Percentiles rank a stretch among this genome's conserved stretches.
phyloP scores from a whole-genome alignment of 2,797 vertebrate genomes.

The Decapterus maruadsi region DNA sequence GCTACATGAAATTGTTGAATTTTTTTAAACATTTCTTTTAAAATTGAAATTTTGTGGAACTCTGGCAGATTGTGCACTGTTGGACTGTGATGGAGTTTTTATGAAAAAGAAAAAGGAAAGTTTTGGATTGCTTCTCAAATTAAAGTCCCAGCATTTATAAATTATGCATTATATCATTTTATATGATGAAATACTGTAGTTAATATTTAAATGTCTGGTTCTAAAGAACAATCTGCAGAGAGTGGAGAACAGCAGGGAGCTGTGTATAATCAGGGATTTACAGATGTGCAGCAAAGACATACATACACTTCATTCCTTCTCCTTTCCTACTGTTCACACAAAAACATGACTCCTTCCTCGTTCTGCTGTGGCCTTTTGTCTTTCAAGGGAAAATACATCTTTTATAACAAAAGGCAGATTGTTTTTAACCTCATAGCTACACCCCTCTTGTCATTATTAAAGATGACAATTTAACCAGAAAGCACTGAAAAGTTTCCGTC shows the following conservation, averaged over 20 bases:
- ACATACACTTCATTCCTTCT: not conserved
- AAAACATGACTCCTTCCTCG: not conserved
- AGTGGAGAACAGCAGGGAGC: conserved; percentile 1
- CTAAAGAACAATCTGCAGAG: not conserved
- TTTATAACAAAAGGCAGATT: not conserved
- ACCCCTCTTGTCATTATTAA: not conserved
- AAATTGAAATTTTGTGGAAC: not conserved
- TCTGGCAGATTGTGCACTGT: not conserved
- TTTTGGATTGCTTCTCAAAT: not conserved
- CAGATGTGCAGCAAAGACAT: conserved; percentile 3
- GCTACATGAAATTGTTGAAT: not conserved
- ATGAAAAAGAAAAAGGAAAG: not conserved
- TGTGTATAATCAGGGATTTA: conserved; percentile 56
- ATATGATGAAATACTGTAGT: not conserved
- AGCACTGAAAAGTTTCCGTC: conserved; percentile 6
- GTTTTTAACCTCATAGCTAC: not conserved
- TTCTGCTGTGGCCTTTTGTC: not conserved
- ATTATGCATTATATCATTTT: not conserved
- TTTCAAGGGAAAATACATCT: not conserved
- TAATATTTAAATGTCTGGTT: not conserved
- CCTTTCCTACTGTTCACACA: not conserved
- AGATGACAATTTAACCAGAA: not conserved
- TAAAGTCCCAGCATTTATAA: conserved; percentile 1
- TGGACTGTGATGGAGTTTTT: not conserved
- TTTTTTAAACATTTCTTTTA: too few species aligned